Evolutionary conservation across 2,113 vertebrate species (phyloP).

Genomic region (Thermophis baileyi): DNA sequence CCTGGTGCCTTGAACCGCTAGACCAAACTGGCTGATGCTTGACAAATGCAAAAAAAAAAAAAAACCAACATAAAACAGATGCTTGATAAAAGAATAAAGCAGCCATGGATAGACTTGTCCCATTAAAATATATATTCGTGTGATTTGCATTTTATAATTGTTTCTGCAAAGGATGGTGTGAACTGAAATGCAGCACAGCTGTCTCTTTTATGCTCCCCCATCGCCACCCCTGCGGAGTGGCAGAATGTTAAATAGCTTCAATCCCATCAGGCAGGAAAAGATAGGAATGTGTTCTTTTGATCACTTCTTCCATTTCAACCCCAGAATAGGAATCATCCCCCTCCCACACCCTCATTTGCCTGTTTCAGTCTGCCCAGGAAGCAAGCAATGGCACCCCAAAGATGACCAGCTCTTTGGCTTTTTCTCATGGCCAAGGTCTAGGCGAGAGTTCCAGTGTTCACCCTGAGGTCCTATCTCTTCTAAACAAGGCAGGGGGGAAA

Average conservation of each 20-base stretch:
- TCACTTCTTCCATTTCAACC: background rate
- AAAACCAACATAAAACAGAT: background rate
- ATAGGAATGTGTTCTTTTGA: background rate
- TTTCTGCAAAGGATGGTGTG: constrained; percentile 36
- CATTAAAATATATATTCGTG: constrained; percentile 40
- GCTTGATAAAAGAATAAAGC: constrained; percentile 44
- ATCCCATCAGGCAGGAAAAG: background rate
- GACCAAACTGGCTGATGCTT: background rate
- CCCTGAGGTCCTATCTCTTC: background rate
- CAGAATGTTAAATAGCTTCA: constrained; percentile 48
- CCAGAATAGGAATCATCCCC: constrained; percentile 1
- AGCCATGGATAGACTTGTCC: constrained; percentile 30
- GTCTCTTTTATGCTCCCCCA: background rate
- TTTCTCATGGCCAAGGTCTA: background rate
- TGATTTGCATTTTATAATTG: constrained; percentile 60
- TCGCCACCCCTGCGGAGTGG: background rate
- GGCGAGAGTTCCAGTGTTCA: rapidly evolving
- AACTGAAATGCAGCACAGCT: constrained; percentile 43
- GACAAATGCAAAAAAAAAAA: background rate
- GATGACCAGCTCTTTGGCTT: background rate
- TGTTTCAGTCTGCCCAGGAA: rapidly evolving
- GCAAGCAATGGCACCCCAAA: background rate
- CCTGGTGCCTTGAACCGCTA: background rate
- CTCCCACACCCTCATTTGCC: background rate
- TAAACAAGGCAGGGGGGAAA: background rate